Base-by-base conservation (phyloP, 1,140 invertebrate genomes). In the Aleiodes sp. region DNA sequence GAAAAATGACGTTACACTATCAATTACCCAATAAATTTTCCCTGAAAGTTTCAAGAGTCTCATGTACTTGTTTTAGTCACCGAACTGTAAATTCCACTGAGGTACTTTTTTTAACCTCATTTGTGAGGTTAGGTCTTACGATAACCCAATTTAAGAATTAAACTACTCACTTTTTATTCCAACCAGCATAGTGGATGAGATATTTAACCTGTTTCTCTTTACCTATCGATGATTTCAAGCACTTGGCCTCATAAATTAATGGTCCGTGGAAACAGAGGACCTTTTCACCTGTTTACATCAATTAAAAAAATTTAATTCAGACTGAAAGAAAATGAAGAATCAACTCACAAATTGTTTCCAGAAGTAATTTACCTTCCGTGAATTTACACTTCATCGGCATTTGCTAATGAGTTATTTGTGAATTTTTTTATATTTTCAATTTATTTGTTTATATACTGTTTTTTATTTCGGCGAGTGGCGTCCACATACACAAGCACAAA, bases 251-350 rank as follows among this genome's bases (percentile, higher is more conserved):
- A 84, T 98, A 98, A 71, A 98, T 93, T 7, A 98, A 86, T 8
- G 95, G 95, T 0, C 96, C 96, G 87, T 98, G 96, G 80, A 96
- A 98, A 84, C 96, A 98, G n/a, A 98, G 86, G 1, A 98, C 96
- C 82, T 95, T 96, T 87, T 98, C 96, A 68, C 94, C 94, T 96
- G 81, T 70, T 88, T 12, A 66, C 41, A 29, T 31, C n/a, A 69
- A n/a, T 29, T 62, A 70, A 1, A 68, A 41, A 66, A 7, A 68
- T 41, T 31, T 64, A 28, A 59, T n/a, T 10, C 8, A 66, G 29
- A 33, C 63, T 41, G 0, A 39, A 4, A 28, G 10, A 69, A 19
- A 9, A 12, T 66, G n/a, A 52, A 31, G 69, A 74, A 35, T 29
- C 9, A 24, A 8, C n/a, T 61, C 21, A 10, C 52, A 14, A n/a